Percentiles rank a stretch among this genome's conserved stretches.
phyloP scores from a whole-genome alignment of 1,140 invertebrate species.

The Drosophila santomea region DNA sequence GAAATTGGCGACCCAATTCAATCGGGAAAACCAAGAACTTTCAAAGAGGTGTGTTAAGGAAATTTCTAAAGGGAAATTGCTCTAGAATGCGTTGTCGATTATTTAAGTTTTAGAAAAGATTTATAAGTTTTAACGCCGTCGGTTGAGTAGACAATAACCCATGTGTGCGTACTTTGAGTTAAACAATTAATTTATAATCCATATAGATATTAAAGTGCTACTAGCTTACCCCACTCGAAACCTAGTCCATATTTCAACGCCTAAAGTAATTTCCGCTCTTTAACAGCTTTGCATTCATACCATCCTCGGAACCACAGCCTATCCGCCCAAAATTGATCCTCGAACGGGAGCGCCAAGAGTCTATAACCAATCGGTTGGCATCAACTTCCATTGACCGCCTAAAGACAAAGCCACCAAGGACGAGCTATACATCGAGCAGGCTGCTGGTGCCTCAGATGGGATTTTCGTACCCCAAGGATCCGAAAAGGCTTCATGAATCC shows the following conservation, averaged over 20 bases:
- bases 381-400: conserved; percentile 18
- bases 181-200: too few relatives aligned
- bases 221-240: too few relatives aligned
- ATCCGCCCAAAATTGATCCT: conserved; percentile 31
- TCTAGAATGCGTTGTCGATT: not conserved
- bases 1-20: not conserved
- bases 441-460: conserved; percentile 34
- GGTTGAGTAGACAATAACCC: too few relatives aligned
- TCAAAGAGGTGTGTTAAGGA: not conserved
- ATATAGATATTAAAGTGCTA: too few relatives aligned
- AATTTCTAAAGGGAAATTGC: not conserved
- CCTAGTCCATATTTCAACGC: too few relatives aligned
- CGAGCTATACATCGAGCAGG: conserved; percentile 7
- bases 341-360: conserved; percentile 11
- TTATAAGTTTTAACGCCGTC: too few relatives aligned
- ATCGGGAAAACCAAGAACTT: not conserved
- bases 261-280: too few relatives aligned
- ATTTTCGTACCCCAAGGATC: conserved; percentile 42
- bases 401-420: conserved; percentile 6
- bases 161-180: too few relatives aligned
- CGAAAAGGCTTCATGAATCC: not conserved
- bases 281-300: too few relatives aligned
- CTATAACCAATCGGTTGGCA: not conserved
- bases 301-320: conserved; percentile 7
- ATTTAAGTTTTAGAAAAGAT: too few relatives aligned